Evolutionary conservation across 2,113 vertebrate species (phyloP).

Genomic region (Gavia stellata): DNA sequence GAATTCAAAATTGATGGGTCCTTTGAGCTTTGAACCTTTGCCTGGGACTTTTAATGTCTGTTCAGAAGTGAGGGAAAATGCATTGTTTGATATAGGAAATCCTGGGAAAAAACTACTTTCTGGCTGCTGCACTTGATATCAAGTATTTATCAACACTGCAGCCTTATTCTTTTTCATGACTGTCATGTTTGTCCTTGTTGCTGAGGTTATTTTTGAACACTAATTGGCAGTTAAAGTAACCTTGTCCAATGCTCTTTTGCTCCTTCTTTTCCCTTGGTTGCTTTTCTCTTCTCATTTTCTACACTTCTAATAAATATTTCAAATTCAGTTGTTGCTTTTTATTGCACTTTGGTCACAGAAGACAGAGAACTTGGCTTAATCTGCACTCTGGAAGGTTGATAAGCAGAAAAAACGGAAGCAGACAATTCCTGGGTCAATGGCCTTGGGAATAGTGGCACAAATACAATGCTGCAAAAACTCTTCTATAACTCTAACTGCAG

Average conservation of each 20-base stretch:
- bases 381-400: neutral
- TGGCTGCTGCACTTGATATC: neutral
- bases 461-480: neutral
- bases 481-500: neutral
- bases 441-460: neutral
- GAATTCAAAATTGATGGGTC: neutral
- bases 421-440: neutral
- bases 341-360: conserved; percentile 26
- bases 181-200: conserved; percentile 11
- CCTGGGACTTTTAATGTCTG: neutral
- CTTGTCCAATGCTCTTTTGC: conserved; percentile 38
- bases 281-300: conserved; percentile 18
- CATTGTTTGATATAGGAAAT: neutral
- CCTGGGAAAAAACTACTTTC: neutral
- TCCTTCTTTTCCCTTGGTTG: conserved; percentile 33
- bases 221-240: conserved; percentile 52
- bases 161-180: neutral
- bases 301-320: conserved; percentile 52
- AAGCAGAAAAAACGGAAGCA: neutral
- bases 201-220: conserved; percentile 32
- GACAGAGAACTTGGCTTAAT: conserved; percentile 7
- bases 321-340: conserved; percentile 48
- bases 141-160: neutral
- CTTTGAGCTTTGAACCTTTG: neutral
- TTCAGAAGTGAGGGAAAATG: neutral